phyloP scores from a whole-genome alignment of 2,797 vertebrate genomes.

The Melanogrammus aeglefinus region DNA sequence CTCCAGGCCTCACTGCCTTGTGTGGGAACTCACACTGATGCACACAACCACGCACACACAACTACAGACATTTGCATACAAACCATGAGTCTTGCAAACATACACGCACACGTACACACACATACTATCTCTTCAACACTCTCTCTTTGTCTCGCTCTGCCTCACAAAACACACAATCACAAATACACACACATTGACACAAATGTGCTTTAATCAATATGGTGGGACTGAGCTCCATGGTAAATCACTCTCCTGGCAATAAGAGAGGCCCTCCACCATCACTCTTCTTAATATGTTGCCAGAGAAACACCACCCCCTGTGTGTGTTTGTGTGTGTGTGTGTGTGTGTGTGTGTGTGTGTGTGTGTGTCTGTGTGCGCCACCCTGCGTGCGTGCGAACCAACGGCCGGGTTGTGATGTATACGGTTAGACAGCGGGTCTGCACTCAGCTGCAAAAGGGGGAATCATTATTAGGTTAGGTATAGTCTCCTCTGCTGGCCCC shows the following conservation, averaged over 20 bases:
- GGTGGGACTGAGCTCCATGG: constrained; percentile 54
- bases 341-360: constrained; percentile 6
- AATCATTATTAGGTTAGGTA: constrained; percentile 55
- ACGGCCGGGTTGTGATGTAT: constrained; percentile 44
- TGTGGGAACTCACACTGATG: too few species aligned
- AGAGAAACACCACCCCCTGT: constrained; percentile 37
- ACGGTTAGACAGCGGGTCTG: constrained; percentile 46
- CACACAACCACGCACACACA: neutral
- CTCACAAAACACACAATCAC: constrained; percentile 27
- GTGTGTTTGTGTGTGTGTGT: constrained; percentile 13
- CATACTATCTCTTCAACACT: constrained; percentile 2
- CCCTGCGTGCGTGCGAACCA: too few species aligned
- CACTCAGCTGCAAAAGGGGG: constrained; percentile 50
- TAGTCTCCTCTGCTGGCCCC: constrained; percentile 28
- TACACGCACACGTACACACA: neutral
- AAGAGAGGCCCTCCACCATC: constrained; percentile 60
- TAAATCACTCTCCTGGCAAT: constrained; percentile 70
- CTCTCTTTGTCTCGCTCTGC: constrained; percentile 9
- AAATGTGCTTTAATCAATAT: constrained; percentile 65
- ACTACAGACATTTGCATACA: neutral
- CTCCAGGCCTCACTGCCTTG: too few species aligned
- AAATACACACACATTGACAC: constrained; percentile 27
- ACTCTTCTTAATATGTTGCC: constrained; percentile 66
- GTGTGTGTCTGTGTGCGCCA: neutral
- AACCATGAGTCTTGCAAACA: neutral